Base-by-base conservation (phyloP, 2,797 vertebrate species). In the Epinephelus coioides region DNA sequence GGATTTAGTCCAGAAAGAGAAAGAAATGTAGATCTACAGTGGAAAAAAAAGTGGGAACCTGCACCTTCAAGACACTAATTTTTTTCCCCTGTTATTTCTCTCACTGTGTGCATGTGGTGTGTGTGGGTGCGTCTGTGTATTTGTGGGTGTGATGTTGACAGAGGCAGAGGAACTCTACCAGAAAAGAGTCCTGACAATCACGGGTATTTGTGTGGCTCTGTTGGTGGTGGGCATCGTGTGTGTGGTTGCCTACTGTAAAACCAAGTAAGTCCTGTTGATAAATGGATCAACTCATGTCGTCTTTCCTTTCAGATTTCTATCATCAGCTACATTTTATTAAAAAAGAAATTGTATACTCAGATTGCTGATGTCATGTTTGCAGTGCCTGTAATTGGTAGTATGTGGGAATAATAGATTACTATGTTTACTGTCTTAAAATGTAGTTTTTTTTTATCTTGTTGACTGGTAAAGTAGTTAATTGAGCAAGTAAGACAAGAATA, bases 241-340 rank as follows among this genome's bases (percentile, higher is more conserved):
- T 85, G 97, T 99, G 90, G 98, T 99, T 79, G 98, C 98, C 93
- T 99, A 99, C 95, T 99, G 98, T 94, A 99, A 99, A 96, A 99
- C 98, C 96, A 99, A 99, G 98, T 99, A 94, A 98, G 98, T 97
- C 47, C 69, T 12, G 56, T 66, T 70, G 49, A 77, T n/a, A 15
- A 76, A 62, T 34, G 61, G 9, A 63, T 64, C 38, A 25, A 15
- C 38, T 74, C 27, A 27, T 59, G 13, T 55, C 15, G 0, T 38
- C 5, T 63, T 38, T 83, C 18, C 23, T 69, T 51, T 60, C 3
- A 69, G 4, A 69, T 73, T 65, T 76, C n/a, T 43, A 7, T 56
- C 15, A 64, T 49, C 13, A 44, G 19, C 17, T 69, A 25, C 2
- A 53, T 78, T 69, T 71, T 68, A 63, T 18, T 30, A 46, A 3